Conservation (phyloP, 2,113 vertebrate species). For the Mormyrus iriodes region DNA sequence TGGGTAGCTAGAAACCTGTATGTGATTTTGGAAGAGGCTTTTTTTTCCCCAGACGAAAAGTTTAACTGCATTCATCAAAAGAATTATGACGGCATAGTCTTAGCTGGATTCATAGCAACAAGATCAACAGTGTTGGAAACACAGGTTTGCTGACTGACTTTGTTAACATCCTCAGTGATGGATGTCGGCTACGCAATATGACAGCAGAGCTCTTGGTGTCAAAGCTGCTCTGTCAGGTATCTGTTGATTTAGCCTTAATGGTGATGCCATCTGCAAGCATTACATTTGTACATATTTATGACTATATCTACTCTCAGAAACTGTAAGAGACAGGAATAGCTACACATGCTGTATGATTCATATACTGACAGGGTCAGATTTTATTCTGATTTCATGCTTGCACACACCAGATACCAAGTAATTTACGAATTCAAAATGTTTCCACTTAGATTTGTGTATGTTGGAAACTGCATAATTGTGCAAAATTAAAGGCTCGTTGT, state of each 20-base stretch:
- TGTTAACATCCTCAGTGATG: neutral
- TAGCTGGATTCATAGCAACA: neutral
- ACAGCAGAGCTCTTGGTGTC: neutral
- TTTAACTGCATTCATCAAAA: neutral
- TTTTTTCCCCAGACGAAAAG: neutral
- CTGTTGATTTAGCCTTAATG: neutral
- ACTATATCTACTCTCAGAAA: neutral
- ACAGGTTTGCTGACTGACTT: neutral
- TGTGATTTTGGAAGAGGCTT: neutral
- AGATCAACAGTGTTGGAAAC: neutral
- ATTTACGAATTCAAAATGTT: neutral
- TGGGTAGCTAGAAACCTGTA: neutral
- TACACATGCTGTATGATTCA: neutral
- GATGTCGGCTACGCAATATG: neutral
- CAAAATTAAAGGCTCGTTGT: constrained; percentile 3
- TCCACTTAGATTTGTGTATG: constrained; percentile 1
- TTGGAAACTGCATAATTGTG: constrained; percentile 8
- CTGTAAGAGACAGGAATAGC: neutral
- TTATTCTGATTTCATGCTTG: neutral
- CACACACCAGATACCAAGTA: neutral
- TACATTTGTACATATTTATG: constrained; percentile 6
- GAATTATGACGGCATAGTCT: neutral
- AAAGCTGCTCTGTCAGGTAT: neutral
- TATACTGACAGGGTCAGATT: neutral
- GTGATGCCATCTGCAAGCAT: neutral